These are phyloP conservation scores for Thalassoma bifasciatum DNA, from an alignment of 2,113 vertebrate species.

Conservation along the genomic window DNA sequence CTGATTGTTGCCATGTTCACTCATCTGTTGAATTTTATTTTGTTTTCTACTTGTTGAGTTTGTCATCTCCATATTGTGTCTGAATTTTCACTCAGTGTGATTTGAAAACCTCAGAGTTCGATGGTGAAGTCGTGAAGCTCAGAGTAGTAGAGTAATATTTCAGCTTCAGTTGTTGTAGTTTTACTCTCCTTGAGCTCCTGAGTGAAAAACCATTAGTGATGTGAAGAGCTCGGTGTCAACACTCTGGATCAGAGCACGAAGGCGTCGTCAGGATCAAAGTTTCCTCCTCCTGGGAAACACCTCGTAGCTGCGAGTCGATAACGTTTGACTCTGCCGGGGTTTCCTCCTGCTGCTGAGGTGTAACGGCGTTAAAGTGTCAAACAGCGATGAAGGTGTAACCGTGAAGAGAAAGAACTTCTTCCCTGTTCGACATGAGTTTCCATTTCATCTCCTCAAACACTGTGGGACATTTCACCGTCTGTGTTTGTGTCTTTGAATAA, in stretches of 20 bases:
- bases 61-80: no score
- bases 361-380: conserved; percentile 14
- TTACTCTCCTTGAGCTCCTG: not conserved
- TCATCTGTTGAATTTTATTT: no score
- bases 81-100: no score
- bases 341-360: conserved; percentile 7
- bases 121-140: no score
- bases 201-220: not conserved
- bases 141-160: not conserved
- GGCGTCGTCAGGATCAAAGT: conserved; percentile 2
- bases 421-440: conserved; percentile 37
- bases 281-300: not conserved
- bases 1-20: no score
- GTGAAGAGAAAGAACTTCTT: conserved; percentile 1
- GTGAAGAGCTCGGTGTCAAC: not conserved
- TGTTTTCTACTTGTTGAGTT: no score
- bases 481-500: conserved; percentile 59
- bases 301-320: not conserved
- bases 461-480: conserved; percentile 43
- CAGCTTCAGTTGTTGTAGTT: not conserved
- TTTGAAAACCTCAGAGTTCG: no score
- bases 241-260: not conserved
- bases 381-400: conserved; percentile 23
- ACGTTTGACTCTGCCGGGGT: conserved; percentile 1
- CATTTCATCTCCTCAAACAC: conserved; percentile 43